A percentile compares a stretch with the other conserved stretches of the same genome.
These are phyloP conservation scores for Lates japonicus DNA, from an alignment of 2,797 vertebrate species.

Conservation along the genomic window DNA sequence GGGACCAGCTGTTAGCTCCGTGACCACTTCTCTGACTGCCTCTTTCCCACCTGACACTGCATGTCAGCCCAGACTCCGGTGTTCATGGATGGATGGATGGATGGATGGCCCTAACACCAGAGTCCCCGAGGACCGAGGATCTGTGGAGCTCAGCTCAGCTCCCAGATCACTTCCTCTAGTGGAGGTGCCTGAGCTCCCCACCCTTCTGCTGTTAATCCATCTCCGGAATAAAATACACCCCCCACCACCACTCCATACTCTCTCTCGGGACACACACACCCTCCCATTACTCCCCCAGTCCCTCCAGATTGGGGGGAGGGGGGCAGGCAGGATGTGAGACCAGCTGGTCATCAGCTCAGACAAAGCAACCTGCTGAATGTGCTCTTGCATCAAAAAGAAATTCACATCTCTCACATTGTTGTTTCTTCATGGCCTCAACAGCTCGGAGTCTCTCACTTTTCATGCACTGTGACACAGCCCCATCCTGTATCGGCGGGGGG, in stretches of 20 bases:
- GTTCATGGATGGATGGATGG: conserved; percentile 37
- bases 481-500: background rate
- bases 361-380: conserved; percentile 86
- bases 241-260: conserved; percentile 32
- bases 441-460: conserved; percentile 44
- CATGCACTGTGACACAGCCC: background rate
- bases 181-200: conserved; percentile 45
- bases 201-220: conserved; percentile 73
- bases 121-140: conserved; percentile 60
- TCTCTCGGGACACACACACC: conserved; percentile 23
- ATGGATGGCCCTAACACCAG: conserved; percentile 27
- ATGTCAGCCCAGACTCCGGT: conserved; percentile 38
- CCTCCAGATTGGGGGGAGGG: conserved; percentile 54
- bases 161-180: conserved; percentile 54
- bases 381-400: conserved; percentile 80
- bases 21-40: conserved; percentile 23
- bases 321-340: conserved; percentile 81
- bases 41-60: conserved; percentile 47
- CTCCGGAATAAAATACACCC: conserved; percentile 68
- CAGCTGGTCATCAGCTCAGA: conserved; percentile 86
- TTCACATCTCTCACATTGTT: conserved; percentile 44
- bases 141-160: conserved; percentile 60
- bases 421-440: conserved; percentile 40
- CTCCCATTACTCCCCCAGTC: conserved; percentile 58
- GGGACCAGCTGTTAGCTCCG: conserved; percentile 31